Evolutionary conservation across 2,888 invertebrate genomes (phyloP), one percentile per base, ranked within the genome.

Genomic region (Netelia melanura): DNA sequence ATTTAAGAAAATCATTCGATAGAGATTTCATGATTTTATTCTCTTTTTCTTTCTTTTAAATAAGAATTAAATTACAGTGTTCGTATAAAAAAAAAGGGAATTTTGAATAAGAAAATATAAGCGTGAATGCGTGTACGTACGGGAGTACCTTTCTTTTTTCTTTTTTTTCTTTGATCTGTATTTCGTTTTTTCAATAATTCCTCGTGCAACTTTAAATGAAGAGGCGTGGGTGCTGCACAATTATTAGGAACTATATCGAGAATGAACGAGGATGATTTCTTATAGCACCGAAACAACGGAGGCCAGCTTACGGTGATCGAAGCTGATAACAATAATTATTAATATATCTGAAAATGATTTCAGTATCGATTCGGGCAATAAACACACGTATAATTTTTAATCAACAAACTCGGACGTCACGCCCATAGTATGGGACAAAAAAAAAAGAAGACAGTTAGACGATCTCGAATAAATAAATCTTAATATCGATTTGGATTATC

Each of bases 271-370:
- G 58, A 86, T 52, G 77, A 62, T 71, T 84, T 61, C 43, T 58
- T 58, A 64, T 84, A 85, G 85, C 85, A 85, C 85, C 85, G 75
- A 74, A 82, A 82, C 5, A 67, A 61, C 75, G 79, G 75, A 82
- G 65, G 44, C 52, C 30, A 79, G 23, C 54, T 58, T 58, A 17
- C 56, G 44, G 52, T 1, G 52, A 62, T 68, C 61, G 71, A 67
- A 67, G 79, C 62, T 21, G 43, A 43, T 17, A 64, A 71, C 61
- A 72, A 71, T 54, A 76, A 77, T 56, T 74, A 77, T 56, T 74
- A 52, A 68, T 21, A 52, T 72, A 68, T 67, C 21, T 70, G 43
- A 78, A 78, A 68, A 78, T 78, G 71, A 64, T 72, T 85, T 79
- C 21, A 65, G 9, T 54, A 62, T 17, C 17, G 14, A 52, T 62